Evolutionary conservation across 2,797 vertebrate species (phyloP).

Genomic region (Morelia viridis): DNA sequence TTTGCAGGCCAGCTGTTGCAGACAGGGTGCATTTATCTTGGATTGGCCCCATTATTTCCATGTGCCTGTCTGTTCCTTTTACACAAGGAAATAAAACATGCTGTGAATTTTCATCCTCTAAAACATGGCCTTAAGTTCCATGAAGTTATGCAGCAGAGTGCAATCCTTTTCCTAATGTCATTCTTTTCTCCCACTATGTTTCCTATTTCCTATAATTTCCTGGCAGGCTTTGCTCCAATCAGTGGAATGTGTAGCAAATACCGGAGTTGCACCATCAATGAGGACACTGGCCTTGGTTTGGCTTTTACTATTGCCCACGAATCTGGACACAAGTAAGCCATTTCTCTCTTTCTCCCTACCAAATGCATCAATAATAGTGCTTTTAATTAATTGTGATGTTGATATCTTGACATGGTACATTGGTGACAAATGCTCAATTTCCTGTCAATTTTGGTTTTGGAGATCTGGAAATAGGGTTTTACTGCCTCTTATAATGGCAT

Average conservation of each 20-base stretch:
- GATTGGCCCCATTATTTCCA: slow-evolving; percentile 26
- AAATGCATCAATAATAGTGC: not conserved
- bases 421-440: not conserved
- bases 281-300: slow-evolving; percentile 94
- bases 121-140: slow-evolving; percentile 13
- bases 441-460: not conserved
- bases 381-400: not conserved
- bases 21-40: slow-evolving; percentile 18
- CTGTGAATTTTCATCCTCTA: not conserved
- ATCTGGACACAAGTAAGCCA: slow-evolving; percentile 95
- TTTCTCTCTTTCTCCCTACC: slow-evolving; percentile 21
- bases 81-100: slow-evolving; percentile 23
- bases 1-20: slow-evolving; percentile 23
- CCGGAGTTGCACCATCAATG: slow-evolving; percentile 97
- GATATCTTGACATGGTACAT: not conserved
- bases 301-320: slow-evolving; percentile 98
- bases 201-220: slow-evolving; percentile 40
- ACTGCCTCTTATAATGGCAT: not conserved
- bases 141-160: not conserved
- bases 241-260: slow-evolving; percentile 99
- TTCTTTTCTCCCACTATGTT: slow-evolving; percentile 23
- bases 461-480: not conserved
- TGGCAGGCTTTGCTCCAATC: slow-evolving; percentile 95
- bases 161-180: slow-evolving; percentile 17
- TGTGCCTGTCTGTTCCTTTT: not conserved